These are phyloP conservation scores for Epinotia brunnichana DNA, from an alignment of 2,888 invertebrate species.

Conservation along the genomic window DNA sequence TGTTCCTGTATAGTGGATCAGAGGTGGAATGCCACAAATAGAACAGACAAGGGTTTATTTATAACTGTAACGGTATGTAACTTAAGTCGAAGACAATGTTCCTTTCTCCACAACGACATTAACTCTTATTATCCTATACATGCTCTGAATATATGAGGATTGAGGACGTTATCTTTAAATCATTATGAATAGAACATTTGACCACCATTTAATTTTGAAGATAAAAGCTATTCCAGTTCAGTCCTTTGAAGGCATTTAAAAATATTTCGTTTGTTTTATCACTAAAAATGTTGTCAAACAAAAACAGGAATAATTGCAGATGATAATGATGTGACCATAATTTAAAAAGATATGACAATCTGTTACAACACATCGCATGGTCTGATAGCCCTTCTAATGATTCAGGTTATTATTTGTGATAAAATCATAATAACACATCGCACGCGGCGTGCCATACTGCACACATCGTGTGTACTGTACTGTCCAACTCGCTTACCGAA, in stretches of 20 bases:
- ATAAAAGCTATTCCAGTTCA: background rate
- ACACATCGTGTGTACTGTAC: slow-evolving; percentile 26
- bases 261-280: background rate
- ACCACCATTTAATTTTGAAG: background rate
- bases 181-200: slow-evolving; percentile 6
- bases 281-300: background rate
- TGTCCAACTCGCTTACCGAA: slow-evolving; percentile 38
- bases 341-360: slow-evolving; percentile 25
- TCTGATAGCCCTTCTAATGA: slow-evolving; percentile 64
- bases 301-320: background rate
- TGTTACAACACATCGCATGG: slow-evolving; percentile 56
- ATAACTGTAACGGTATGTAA: slow-evolving; percentile 58
- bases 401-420: slow-evolving; percentile 62
- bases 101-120: slow-evolving; percentile 53
- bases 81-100: slow-evolving; percentile 56
- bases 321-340: background rate
- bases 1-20: slow-evolving; percentile 16
- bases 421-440: slow-evolving; percentile 58
- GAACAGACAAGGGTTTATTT: slow-evolving; percentile 53
- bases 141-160: slow-evolving; percentile 29
- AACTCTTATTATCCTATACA: slow-evolving; percentile 42
- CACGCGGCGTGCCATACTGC: slow-evolving; percentile 44
- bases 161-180: slow-evolving; percentile 26
- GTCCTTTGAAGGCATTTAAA: background rate
- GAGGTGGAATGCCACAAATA: slow-evolving; percentile 47